Conservation (phyloP, 2,797 vertebrate genomes). For the Liparis tanakae region DNA sequence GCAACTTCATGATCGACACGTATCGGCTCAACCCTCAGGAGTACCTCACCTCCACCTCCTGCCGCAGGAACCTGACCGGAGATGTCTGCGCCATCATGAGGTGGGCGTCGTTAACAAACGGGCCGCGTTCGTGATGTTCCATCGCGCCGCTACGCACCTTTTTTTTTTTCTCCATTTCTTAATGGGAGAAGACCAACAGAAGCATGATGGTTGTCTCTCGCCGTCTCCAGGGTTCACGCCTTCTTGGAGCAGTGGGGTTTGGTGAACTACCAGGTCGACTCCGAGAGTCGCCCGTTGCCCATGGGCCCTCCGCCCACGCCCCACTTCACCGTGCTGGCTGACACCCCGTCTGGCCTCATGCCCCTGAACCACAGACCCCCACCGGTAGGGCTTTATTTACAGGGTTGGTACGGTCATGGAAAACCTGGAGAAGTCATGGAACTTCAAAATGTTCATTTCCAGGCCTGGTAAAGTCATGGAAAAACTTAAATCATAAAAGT, state of each 20-base stretch:
- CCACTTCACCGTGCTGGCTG: slow-evolving; percentile 95
- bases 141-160: background rate
- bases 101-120: slow-evolving; percentile 65
- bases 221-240: slow-evolving; percentile 88
- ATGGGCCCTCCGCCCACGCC: slow-evolving; percentile 98
- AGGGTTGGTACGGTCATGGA: no score
- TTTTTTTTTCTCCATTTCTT: no score
- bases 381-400: slow-evolving; percentile 83
- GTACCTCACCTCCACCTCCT: slow-evolving; percentile 97
- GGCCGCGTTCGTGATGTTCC: no score
- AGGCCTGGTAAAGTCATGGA: no score
- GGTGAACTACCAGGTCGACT: slow-evolving; percentile 97
- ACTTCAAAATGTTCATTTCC: no score
- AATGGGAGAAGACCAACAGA: background rate
- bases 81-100: slow-evolving; percentile 99
- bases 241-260: slow-evolving; percentile 99
- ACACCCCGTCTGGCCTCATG: slow-evolving; percentile 95
- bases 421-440: no score
- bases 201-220: background rate
- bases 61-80: slow-evolving; percentile 94
- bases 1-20: slow-evolving; percentile 99
- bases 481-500: no score
- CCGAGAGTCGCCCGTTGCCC: slow-evolving; percentile 93
- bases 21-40: slow-evolving; percentile 98
- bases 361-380: slow-evolving; percentile 94